phyloP scores from a whole-genome alignment of 2,888 invertebrate genomes.

The Napeogenes inachia region DNA sequence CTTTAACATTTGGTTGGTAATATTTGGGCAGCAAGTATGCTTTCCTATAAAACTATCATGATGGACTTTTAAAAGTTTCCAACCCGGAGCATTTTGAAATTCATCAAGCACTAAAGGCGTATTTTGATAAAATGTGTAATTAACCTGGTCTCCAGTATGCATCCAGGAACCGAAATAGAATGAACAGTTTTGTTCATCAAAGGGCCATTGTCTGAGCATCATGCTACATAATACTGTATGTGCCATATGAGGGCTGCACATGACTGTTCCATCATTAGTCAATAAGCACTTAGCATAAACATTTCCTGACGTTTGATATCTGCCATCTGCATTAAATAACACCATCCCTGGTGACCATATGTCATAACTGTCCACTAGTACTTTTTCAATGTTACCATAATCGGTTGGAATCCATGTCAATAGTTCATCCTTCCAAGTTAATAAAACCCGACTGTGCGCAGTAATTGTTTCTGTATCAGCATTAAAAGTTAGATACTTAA shows the following conservation, averaged over 20 bases:
- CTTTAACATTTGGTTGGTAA: constrained; percentile 78
- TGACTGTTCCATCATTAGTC: constrained; percentile 73
- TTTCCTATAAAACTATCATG: constrained; percentile 66
- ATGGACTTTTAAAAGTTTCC: constrained; percentile 71
- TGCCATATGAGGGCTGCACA: constrained; percentile 77
- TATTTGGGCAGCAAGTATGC: constrained; percentile 75
- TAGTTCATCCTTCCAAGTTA: constrained; percentile 80
- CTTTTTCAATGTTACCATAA: constrained; percentile 79
- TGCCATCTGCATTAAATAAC: constrained; percentile 80
- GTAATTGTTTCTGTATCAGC: constrained; percentile 66
- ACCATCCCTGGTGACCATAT: constrained; percentile 88
- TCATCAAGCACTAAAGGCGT: constrained; percentile 62
- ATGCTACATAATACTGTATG: constrained; percentile 79
- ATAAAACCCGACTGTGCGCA: constrained; percentile 75
- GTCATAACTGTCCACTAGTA: constrained; percentile 81
- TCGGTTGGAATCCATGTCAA: constrained; percentile 83
- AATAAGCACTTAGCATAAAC: constrained; percentile 74
- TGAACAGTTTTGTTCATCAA: constrained; percentile 81
- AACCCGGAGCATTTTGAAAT: constrained; percentile 76
- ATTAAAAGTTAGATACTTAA: constrained; percentile 76
- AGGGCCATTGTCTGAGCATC: constrained; percentile 80
- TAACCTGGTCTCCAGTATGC: constrained; percentile 80
- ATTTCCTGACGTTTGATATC: constrained; percentile 50
- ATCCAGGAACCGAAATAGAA: constrained; percentile 82
- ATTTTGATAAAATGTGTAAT: constrained; percentile 59